Conservation (phyloP, 2,113 vertebrate species). For the Colossoma macropomum region DNA sequence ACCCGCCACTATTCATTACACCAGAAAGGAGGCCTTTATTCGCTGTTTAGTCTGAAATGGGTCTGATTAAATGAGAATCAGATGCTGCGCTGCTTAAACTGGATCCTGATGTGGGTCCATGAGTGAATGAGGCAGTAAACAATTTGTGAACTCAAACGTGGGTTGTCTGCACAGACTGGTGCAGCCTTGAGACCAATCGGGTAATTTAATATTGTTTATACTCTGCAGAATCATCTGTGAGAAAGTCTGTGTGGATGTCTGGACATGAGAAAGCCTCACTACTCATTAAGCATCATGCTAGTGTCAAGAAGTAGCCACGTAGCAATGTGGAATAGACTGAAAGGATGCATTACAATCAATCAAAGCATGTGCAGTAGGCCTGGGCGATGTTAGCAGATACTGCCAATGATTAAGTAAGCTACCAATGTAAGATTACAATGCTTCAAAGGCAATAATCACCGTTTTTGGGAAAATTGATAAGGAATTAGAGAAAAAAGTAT, state of each 20-base stretch:
- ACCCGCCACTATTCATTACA: neutral
- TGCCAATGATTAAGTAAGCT: too few species aligned
- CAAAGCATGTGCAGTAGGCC: neutral
- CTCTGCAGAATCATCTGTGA: neutral
- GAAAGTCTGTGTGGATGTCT: too few species aligned
- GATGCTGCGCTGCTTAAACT: conserved; percentile 21
- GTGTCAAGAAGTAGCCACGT: neutral
- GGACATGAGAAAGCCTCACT: neutral
- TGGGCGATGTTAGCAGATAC: too few species aligned
- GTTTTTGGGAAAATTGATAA: too few species aligned
- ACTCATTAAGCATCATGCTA: neutral
- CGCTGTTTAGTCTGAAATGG: conserved; percentile 55
- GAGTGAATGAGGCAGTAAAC: conserved; percentile 38
- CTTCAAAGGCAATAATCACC: too few species aligned
- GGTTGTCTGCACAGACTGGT: conserved; percentile 14
- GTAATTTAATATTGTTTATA: neutral
- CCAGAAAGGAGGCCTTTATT: conserved; percentile 43
- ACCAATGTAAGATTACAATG: too few species aligned
- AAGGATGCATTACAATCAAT: neutral
- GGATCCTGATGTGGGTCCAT: conserved; percentile 25
- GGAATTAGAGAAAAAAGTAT: too few species aligned
- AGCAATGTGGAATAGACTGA: neutral
- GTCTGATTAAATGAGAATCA: conserved; percentile 24
- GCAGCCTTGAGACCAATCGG: neutral
- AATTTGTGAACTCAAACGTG: neutral